Conservation (phyloP, 2,113 vertebrate genomes). For the Delphinapterus leucas region DNA sequence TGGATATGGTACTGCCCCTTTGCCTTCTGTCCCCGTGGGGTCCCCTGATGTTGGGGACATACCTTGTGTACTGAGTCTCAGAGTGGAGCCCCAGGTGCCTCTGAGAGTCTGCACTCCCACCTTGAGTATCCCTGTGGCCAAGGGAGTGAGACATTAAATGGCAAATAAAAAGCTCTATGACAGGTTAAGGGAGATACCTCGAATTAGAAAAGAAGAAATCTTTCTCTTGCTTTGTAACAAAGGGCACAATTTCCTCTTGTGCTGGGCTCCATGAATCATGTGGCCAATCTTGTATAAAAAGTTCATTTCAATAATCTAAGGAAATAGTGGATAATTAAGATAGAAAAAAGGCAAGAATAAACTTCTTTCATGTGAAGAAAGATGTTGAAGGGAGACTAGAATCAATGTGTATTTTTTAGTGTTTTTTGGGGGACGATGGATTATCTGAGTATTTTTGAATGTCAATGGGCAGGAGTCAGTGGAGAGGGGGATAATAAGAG, state of each 20-base stretch:
- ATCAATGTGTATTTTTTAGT: not conserved
- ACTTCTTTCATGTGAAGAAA: not conserved
- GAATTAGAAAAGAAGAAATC: not conserved
- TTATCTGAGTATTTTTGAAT: not conserved
- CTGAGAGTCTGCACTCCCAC: not conserved
- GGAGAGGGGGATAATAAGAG: not conserved
- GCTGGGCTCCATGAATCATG: not conserved
- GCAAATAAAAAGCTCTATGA: not conserved
- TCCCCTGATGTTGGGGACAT: rapidly evolving
- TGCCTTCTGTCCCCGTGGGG: rapidly evolving
- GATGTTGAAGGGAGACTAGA: not conserved
- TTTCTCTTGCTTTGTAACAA: not conserved
- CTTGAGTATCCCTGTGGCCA: not conserved
- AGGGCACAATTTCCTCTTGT: not conserved
- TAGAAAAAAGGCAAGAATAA: not conserved
- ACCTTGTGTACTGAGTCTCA: not conserved
- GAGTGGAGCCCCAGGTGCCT: rapidly evolving
- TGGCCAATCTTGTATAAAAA: not conserved
- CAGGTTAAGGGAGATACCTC: not conserved
- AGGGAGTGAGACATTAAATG: not conserved
- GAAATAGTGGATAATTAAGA: not conserved
- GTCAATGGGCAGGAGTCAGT: not conserved
- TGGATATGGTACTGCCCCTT: not conserved
- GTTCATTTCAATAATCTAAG: not conserved
- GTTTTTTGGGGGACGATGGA: not conserved